Conservation (phyloP, 2,888 invertebrate genomes). For the Sialis lutaria region DNA sequence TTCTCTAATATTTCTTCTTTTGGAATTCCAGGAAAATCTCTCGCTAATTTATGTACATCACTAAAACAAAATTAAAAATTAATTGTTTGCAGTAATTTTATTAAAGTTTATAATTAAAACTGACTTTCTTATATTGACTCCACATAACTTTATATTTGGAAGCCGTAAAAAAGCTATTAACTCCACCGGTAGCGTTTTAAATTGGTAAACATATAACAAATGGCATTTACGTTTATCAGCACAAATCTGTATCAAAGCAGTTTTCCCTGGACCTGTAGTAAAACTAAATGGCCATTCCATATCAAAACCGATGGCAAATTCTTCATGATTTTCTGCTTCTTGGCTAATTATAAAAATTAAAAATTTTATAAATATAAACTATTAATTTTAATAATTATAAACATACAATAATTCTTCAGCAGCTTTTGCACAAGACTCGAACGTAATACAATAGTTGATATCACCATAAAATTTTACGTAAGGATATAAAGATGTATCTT, state of each 20-base stretch:
- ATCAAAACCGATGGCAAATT: conserved; percentile 41
- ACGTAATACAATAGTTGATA: no score
- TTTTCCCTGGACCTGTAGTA: conserved; percentile 37
- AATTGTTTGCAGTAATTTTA: not conserved
- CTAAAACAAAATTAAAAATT: conserved; percentile 21
- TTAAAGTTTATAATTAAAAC: conserved; percentile 9
- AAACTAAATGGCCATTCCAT: conserved; percentile 48
- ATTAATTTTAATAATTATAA: no score
- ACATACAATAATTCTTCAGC: no score
- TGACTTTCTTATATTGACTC: conserved; percentile 46
- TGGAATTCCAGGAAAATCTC: conserved; percentile 39
- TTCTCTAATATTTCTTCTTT: conserved; percentile 33
- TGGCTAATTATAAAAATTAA: no score
- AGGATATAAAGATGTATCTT: no score
- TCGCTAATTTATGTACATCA: conserved; percentile 40
- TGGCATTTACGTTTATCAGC: conserved; percentile 32
- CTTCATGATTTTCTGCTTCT: conserved; percentile 11
- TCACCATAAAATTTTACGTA: no score
- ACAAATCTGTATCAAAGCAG: conserved; percentile 43
- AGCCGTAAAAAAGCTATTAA: conserved; percentile 34
- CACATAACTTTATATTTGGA: conserved; percentile 37
- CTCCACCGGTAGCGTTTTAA: conserved; percentile 36
- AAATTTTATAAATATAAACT: no score
- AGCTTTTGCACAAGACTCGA: no score
- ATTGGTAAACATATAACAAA: conserved; percentile 35